Evolutionary conservation across 1,140 invertebrate species (phyloP).

Genomic region (Atta texana): DNA sequence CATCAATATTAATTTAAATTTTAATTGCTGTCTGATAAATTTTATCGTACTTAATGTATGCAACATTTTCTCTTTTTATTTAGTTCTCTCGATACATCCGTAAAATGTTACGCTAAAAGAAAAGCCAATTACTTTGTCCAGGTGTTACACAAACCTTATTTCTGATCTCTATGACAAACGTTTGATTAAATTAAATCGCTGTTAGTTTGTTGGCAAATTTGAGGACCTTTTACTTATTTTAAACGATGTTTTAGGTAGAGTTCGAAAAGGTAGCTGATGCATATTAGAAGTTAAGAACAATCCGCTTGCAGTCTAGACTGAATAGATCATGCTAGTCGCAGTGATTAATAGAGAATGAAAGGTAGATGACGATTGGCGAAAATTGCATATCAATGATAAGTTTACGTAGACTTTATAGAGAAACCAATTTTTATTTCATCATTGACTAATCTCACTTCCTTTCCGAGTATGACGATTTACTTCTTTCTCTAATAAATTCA

Average conservation of each 20-base stretch:
- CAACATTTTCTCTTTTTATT: not conserved
- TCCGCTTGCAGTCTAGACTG: not conserved
- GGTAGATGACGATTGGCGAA: not conserved
- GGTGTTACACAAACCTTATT: not conserved
- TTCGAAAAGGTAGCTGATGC: not conserved
- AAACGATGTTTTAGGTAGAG: not conserved
- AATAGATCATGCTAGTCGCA: not conserved
- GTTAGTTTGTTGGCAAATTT: not conserved
- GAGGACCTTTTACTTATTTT: conserved; percentile 19
- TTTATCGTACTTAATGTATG: not conserved
- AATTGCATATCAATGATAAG: conserved; percentile 12
- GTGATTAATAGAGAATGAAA: conserved; percentile 42
- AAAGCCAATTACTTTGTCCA: not conserved
- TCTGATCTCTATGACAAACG: not conserved
- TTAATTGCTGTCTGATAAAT: not conserved
- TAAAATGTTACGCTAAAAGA: not conserved
- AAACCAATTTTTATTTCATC: conserved; percentile 62
- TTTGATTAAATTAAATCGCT: not conserved
- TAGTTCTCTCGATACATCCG: too few relatives aligned
- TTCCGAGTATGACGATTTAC: not conserved
- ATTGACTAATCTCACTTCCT: not conserved
- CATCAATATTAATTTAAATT: conserved; percentile 16
- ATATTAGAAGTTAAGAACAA: not conserved
- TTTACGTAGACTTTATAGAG: conserved; percentile 1
- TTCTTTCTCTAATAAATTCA: not conserved